These are phyloP conservation scores for Griposia aprilina DNA, from an alignment of 2,888 invertebrate species.

Conservation along the genomic window DNA sequence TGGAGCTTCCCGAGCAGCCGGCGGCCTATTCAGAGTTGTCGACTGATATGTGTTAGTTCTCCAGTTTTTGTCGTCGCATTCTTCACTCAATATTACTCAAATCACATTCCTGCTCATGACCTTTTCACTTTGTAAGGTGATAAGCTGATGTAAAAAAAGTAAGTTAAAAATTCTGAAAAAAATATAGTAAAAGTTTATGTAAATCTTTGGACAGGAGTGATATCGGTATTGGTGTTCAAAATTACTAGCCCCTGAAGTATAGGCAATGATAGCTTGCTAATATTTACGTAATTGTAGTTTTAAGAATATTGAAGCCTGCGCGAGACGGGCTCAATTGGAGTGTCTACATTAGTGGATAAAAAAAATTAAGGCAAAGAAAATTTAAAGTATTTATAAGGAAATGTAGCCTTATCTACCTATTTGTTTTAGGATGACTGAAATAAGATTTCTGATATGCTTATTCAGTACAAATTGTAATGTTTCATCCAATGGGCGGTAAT, in stretches of 20 bases:
- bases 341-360: slow-evolving; percentile 43
- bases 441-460: slow-evolving; percentile 62
- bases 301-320: slow-evolving; percentile 49
- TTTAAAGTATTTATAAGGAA: slow-evolving; percentile 49
- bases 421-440: slow-evolving; percentile 67
- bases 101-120: slow-evolving; percentile 64
- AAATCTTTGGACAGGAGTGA: slow-evolving; percentile 53
- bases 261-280: slow-evolving; percentile 49
- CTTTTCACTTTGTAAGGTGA: slow-evolving; percentile 40
- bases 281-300: slow-evolving; percentile 60
- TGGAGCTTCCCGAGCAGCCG: slow-evolving; percentile 34
- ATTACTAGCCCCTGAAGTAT: slow-evolving; percentile 46
- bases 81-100: slow-evolving; percentile 56
- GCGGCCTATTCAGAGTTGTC: slow-evolving; percentile 51
- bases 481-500: slow-evolving; percentile 26
- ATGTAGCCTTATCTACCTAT: slow-evolving; percentile 61
- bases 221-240: slow-evolving; percentile 60
- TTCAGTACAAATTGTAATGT: slow-evolving; percentile 40
- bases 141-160: slow-evolving; percentile 52
- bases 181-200: slow-evolving; percentile 59
- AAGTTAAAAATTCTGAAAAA: slow-evolving; percentile 54
- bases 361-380: slow-evolving; percentile 42
- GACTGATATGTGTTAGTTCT: slow-evolving; percentile 49
- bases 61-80: slow-evolving; percentile 54
- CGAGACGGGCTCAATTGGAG: slow-evolving; percentile 36